phyloP scores from a whole-genome alignment of 2,888 invertebrate genomes.

The Diachrysia chrysitis region DNA sequence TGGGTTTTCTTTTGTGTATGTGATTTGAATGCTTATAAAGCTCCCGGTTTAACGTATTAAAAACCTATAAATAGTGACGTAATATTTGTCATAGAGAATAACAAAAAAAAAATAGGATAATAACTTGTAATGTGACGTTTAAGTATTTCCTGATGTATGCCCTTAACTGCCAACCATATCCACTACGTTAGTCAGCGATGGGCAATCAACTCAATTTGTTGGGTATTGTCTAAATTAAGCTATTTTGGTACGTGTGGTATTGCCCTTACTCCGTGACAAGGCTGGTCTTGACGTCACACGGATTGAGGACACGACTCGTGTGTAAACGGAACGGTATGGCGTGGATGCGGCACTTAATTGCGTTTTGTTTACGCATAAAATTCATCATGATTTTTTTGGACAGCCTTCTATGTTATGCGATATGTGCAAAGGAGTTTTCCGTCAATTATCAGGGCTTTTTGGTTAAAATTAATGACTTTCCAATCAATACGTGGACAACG shows the following conservation, averaged over 20 bases:
- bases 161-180: slow-evolving; percentile 18
- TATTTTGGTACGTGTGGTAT: slow-evolving; percentile 71
- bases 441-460: too few species aligned
- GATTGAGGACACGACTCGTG: slow-evolving; percentile 53
- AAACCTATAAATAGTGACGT: not conserved
- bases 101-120: not conserved
- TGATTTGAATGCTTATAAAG: too few species aligned
- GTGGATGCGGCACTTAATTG: slow-evolving; percentile 59
- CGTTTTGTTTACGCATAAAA: not conserved
- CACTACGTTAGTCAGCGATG: not conserved
- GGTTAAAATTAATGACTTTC: too few species aligned
- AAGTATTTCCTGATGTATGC: not conserved
- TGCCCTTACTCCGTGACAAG: slow-evolving; percentile 66
- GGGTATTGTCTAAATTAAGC: slow-evolving; percentile 74
- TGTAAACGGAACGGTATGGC: slow-evolving; percentile 14
- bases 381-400: not conserved
- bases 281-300: slow-evolving; percentile 71
- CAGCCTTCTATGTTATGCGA: not conserved
- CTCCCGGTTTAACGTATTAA: too few species aligned
- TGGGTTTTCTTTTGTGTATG: too few species aligned
- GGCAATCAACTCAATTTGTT: slow-evolving; percentile 65
- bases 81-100: not conserved
- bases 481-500: too few species aligned
- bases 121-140: not conserved
- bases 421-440: too few species aligned